phyloP scores from a whole-genome alignment of 2,797 vertebrate species.

The Eupleurogrammus muticus region DNA sequence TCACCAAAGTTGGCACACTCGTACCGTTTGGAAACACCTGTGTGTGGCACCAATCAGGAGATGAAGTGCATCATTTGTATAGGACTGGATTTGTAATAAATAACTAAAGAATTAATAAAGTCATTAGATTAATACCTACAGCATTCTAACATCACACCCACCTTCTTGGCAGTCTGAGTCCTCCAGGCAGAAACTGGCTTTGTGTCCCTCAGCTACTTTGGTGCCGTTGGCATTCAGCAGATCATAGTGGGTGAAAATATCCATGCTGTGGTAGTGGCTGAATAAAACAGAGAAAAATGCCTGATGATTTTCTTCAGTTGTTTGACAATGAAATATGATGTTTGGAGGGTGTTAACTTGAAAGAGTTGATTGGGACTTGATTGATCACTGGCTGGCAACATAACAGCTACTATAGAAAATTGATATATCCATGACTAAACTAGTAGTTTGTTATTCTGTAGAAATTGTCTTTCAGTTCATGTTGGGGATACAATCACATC shows the following conservation, averaged over 20 bases:
- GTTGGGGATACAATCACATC: background rate
- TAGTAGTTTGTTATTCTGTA: too few relatives aligned
- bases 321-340: background rate
- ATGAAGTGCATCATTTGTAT: background rate
- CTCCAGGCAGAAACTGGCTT: conserved; percentile 98
- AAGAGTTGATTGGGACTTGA: too few relatives aligned
- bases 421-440: too few relatives aligned
- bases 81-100: background rate
- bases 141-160: conserved; percentile 65
- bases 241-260: conserved; percentile 98
- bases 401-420: too few relatives aligned
- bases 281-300: background rate
- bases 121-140: background rate
- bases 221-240: conserved; percentile 92
- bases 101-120: background rate
- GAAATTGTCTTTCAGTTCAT: background rate
- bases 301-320: background rate
- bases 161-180: conserved; percentile 95
- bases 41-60: background rate
- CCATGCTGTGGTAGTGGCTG: conserved; percentile 99
- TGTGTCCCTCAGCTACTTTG: conserved; percentile 96
- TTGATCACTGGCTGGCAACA: too few relatives aligned
- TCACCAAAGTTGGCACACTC: conserved; percentile 99
- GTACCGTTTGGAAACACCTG: conserved; percentile 93
- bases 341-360: background rate